phyloP scores from a whole-genome alignment of 2,797 vertebrate species.

The Iguana delicatissima region DNA sequence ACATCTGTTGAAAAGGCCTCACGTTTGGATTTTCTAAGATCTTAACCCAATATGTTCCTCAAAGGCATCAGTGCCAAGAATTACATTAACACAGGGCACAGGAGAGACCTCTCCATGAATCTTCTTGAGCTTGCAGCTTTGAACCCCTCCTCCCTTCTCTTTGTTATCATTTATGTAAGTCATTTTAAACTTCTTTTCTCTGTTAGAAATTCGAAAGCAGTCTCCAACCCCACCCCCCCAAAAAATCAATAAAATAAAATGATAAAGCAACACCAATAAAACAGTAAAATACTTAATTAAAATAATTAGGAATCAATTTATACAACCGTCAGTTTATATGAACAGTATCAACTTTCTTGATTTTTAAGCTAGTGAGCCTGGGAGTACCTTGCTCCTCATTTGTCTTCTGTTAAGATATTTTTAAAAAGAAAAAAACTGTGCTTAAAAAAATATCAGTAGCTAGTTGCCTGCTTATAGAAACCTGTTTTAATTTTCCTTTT shows the following conservation, averaged over 20 bases:
- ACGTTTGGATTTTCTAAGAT: background rate
- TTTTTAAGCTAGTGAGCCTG: background rate
- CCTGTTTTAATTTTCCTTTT: slow-evolving; percentile 6
- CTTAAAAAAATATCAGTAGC: slow-evolving; percentile 3
- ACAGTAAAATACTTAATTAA: background rate
- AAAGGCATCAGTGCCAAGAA: background rate
- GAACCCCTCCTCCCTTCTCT: background rate
- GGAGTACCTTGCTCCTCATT: background rate
- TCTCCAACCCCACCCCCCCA: background rate
- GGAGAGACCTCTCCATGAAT: background rate
- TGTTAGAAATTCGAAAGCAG: background rate
- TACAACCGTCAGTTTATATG: background rate
- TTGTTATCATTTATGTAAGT: background rate
- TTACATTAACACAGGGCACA: background rate
- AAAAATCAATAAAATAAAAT: background rate
- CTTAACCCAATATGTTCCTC: background rate
- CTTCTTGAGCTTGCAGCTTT: background rate
- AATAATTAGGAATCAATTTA: background rate
- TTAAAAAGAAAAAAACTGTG: background rate
- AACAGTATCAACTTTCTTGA: background rate
- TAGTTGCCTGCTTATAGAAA: background rate
- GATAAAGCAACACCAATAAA: background rate
- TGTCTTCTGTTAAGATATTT: background rate
- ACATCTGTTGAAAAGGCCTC: background rate
- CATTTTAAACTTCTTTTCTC: background rate